Conservation (phyloP, 2,797 vertebrate genomes). For the Lagorchestes hirsutus region DNA sequence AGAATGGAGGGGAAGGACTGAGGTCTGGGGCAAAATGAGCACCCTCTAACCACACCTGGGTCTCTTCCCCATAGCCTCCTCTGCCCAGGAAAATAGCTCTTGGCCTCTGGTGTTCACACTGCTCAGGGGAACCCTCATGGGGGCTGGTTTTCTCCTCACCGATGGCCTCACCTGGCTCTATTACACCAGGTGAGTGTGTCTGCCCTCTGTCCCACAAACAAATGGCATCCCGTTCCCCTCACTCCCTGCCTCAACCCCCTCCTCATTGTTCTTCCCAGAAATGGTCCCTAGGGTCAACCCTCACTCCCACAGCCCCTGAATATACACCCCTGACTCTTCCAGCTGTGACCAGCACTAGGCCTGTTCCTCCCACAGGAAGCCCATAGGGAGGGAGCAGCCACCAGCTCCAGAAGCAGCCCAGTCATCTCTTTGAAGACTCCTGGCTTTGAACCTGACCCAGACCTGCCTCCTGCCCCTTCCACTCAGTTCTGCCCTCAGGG, state of each 20-base stretch:
- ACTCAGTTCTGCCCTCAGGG: background rate
- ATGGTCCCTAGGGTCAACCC: background rate
- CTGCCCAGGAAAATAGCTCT: too few species aligned
- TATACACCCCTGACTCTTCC: background rate
- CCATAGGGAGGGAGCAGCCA: background rate
- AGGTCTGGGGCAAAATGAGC: too few species aligned
- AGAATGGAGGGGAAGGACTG: too few species aligned
- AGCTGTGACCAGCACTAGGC: background rate
- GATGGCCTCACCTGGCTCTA: too few species aligned
- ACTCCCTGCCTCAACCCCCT: background rate
- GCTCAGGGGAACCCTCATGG: too few species aligned
- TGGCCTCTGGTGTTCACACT: too few species aligned
- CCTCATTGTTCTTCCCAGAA: background rate
- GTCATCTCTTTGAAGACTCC: fast-evolving
- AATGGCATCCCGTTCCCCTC: too few species aligned
- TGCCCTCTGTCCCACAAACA: background rate
- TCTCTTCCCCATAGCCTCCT: too few species aligned
- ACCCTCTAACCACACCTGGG: too few species aligned
- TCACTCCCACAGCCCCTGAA: background rate
- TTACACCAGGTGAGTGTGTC: too few species aligned
- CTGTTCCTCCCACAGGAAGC: too few species aligned
- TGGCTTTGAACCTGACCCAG: background rate
- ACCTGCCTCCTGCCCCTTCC: background rate
- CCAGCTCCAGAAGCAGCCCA: background rate
- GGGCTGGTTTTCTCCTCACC: too few species aligned